Evolutionary conservation across 2,888 invertebrate species (phyloP).

Genomic region (Drosophila recens): DNA sequence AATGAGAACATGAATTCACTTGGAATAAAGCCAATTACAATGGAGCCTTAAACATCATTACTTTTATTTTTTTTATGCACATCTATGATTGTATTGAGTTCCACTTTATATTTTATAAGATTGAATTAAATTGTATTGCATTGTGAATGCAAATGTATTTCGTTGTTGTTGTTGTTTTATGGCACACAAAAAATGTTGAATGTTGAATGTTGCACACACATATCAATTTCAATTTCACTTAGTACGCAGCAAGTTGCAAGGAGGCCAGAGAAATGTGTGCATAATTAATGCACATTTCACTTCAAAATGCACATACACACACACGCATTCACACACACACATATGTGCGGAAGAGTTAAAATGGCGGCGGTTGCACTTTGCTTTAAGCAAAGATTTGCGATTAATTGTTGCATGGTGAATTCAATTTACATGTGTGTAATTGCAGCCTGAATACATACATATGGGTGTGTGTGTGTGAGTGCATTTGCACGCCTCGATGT

Average conservation of each 20-base stretch:
- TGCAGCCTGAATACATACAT: constrained; percentile 19
- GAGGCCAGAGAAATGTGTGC: constrained; percentile 61
- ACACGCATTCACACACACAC: constrained; percentile 25
- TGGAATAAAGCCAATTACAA: constrained; percentile 3
- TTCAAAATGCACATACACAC: constrained; percentile 70
- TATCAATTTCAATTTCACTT: constrained; percentile 66
- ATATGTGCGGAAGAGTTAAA: constrained; percentile 39
- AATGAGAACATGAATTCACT: neutral
- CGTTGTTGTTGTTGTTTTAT: constrained; percentile 10
- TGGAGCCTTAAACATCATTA: constrained; percentile 1
- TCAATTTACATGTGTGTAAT: constrained; percentile 63
- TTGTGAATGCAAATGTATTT: constrained; percentile 17
- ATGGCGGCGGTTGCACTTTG: constrained; percentile 61
- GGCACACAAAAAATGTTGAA: constrained; percentile 30
- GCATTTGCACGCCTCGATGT: constrained; percentile 52
- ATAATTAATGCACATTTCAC: constrained; percentile 81
- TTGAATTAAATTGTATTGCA: constrained; percentile 14
- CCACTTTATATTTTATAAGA: constrained; percentile 5
- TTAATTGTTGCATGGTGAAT: constrained; percentile 82
- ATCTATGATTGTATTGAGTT: neutral
- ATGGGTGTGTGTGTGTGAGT: constrained; percentile 21
- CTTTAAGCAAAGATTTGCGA: constrained; percentile 81
- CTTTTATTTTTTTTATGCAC: constrained; percentile 17
- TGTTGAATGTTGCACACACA: constrained; percentile 21
- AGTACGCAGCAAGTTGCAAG: constrained; percentile 26